These are phyloP conservation scores for Prunella fulvescens DNA, from an alignment of 2,113 vertebrate species.

Conservation along the genomic window DNA sequence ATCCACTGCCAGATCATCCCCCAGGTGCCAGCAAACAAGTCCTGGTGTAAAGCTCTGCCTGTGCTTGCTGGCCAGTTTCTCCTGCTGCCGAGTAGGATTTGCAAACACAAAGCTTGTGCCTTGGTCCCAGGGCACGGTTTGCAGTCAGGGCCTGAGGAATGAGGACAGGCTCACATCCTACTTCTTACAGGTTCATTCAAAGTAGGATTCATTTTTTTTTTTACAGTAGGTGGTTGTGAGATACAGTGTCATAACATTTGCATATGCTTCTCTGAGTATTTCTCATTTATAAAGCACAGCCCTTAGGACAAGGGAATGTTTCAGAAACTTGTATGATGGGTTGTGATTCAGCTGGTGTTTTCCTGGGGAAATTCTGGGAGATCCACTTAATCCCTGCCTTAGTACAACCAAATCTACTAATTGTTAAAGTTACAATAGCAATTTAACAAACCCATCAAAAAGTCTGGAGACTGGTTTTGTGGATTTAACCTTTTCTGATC, in stretches of 20 bases:
- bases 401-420: background rate
- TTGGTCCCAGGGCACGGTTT: background rate
- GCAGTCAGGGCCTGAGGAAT: background rate
- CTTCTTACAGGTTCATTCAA: background rate
- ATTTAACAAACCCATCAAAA: background rate
- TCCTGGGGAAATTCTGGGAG: background rate
- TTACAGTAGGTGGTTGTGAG: background rate
- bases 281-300: background rate
- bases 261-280: background rate
- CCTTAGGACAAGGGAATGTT: background rate
- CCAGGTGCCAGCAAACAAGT: background rate
- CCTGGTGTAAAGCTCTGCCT: background rate
- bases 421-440: background rate
- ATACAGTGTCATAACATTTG: background rate
- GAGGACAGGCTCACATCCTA: background rate
- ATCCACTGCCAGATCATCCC: background rate
- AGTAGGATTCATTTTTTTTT: background rate
- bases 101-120: background rate
- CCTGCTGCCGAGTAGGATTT: rapidly evolving
- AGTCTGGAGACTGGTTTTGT: background rate
- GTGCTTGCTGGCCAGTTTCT: background rate
- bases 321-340: background rate
- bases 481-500: background rate
- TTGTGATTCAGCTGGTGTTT: background rate
- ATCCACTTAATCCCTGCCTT: background rate